Percentiles rank a stretch among this genome's conserved stretches.
Conservation (phyloP, 2,113 vertebrate genomes). For the Saguinus midas region DNA sequence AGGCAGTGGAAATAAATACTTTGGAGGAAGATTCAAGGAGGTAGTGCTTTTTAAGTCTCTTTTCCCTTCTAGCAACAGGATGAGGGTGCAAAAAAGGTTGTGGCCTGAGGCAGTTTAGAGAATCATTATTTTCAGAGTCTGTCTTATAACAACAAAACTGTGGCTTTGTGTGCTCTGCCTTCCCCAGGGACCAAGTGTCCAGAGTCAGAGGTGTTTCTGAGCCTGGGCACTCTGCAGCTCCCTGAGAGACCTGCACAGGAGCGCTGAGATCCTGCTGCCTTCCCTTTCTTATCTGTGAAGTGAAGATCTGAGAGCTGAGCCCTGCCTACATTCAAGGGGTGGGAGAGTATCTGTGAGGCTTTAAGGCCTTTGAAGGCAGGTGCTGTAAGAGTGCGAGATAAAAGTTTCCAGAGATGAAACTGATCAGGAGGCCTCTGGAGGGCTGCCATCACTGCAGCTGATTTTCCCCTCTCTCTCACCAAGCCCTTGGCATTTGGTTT, state of each 20-base stretch:
- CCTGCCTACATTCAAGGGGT: neutral
- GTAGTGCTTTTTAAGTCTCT: neutral
- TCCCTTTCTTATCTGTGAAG: neutral
- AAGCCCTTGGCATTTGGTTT: neutral
- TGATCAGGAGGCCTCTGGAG: constrained; percentile 23
- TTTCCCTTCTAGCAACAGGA: neutral
- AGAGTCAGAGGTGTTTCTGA: neutral
- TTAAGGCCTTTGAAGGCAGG: constrained; percentile 53
- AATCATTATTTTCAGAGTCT: neutral
- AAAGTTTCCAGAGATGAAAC: constrained; percentile 52
- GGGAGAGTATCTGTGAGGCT: neutral
- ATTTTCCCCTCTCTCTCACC: neutral
- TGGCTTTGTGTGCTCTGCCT: neutral
- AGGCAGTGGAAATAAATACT: neutral
- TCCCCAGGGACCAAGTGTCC: accelerated
- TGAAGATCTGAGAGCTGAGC: neutral
- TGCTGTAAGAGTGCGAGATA: constrained; percentile 29
- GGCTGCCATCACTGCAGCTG: neutral
- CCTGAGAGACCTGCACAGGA: neutral
- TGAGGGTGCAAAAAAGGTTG: neutral
- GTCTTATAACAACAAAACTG: neutral
- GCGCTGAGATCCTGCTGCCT: neutral
- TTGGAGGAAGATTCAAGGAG: neutral
- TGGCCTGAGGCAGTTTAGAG: neutral
- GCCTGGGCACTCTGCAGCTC: neutral